A percentile compares a stretch with the other conserved stretches of the same genome.
Conservation (phyloP, 1,140 invertebrate genomes). For the Vanessa tameamea region DNA sequence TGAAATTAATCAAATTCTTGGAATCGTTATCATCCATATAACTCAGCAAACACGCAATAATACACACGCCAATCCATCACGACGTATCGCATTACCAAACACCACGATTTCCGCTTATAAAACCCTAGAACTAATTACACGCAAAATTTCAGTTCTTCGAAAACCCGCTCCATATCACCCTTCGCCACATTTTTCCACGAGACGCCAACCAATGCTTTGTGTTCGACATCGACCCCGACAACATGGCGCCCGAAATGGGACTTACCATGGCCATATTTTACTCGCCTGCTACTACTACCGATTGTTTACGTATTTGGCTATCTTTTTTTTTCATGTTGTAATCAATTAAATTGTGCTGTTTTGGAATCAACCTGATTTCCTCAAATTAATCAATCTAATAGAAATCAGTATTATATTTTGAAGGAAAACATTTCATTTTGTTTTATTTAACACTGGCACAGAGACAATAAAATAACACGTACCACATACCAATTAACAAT, state of each 20-base stretch:
- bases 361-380: too few relatives aligned
- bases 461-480: background rate
- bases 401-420: too few relatives aligned
- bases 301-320: too few relatives aligned
- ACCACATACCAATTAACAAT: background rate
- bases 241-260: constrained; percentile 3
- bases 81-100: background rate
- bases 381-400: too few relatives aligned
- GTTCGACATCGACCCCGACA: background rate
- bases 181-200: constrained; percentile 2
- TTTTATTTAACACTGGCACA: too few relatives aligned
- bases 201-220: background rate
- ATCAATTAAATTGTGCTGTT: too few relatives aligned
- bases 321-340: too few relatives aligned
- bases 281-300: background rate
- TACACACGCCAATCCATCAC: background rate
- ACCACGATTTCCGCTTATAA: background rate
- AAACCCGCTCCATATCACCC: background rate
- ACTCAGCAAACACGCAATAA: background rate
- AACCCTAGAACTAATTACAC: constrained; percentile 8
- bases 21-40: background rate
- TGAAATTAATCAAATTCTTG: background rate
- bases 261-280: background rate
- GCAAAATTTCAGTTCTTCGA: constrained; percentile 6
- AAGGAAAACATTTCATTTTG: too few relatives aligned